Evolutionary conservation across 2,113 vertebrate species (phyloP).

Genomic region (Onychostruthus taczanowskii): DNA sequence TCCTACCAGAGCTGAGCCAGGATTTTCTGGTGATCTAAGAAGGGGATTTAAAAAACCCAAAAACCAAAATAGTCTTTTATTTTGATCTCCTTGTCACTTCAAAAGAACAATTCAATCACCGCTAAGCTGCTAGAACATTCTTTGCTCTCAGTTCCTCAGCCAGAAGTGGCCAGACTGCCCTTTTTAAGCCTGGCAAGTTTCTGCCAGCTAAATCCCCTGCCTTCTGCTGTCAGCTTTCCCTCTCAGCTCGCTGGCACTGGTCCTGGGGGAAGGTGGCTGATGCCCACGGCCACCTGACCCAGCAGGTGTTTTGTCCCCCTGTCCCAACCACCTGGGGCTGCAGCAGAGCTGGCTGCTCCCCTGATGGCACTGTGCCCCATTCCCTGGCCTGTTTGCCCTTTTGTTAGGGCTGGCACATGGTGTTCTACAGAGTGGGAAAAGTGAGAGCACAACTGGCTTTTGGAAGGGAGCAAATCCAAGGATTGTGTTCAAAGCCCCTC

Average conservation of each 20-base stretch:
- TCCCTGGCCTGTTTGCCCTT: accelerated
- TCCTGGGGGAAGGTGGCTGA: not conserved
- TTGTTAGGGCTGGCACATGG: not conserved
- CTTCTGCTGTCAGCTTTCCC: not conserved
- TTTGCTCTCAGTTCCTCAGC: not conserved
- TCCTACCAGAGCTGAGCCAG: constrained; percentile 79
- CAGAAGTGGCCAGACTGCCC: not conserved
- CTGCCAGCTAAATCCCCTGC: not conserved
- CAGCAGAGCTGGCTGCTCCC: accelerated
- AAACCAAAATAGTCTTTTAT: not conserved
- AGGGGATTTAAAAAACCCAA: not conserved
- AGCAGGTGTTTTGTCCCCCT: not conserved
- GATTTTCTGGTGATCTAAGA: constrained; percentile 81
- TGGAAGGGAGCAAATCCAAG: not conserved
- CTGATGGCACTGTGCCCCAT: accelerated
- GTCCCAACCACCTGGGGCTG: not conserved
- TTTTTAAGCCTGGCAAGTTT: not conserved
- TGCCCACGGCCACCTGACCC: not conserved
- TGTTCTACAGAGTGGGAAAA: not conserved
- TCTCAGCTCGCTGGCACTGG: not conserved
- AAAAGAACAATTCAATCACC: not conserved
- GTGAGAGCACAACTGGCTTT: not conserved
- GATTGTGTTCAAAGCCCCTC: not conserved
- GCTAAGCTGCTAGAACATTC: not conserved
- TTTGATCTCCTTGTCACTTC: constrained; percentile 38